These are phyloP conservation scores for Myopa tessellatipennis DNA, from an alignment of 2,888 invertebrate genomes.

Conservation along the genomic window DNA sequence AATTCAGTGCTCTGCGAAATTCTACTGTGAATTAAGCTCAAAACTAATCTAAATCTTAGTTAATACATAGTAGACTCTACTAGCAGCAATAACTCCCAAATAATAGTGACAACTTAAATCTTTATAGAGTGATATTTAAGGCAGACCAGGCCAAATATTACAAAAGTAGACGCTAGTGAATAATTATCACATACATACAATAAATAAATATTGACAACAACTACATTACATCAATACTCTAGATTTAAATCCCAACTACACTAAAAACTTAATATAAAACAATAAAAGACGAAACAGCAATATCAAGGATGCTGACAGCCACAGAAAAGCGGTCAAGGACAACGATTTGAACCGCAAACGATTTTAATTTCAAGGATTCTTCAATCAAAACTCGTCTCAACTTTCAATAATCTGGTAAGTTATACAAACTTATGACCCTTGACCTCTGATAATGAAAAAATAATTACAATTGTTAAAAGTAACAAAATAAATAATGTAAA, in stretches of 20 bases:
- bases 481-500: not conserved
- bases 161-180: not conserved
- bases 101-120: no score
- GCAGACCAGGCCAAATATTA: not conserved
- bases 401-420: conserved; percentile 4
- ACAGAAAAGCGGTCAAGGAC: no score
- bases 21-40: no score
- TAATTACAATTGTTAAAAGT: not conserved
- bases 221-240: not conserved
- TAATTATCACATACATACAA: not conserved
- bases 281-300: not conserved
- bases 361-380: not conserved
- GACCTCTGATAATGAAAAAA: no score
- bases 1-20: no score
- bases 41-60: not conserved
- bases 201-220: conserved; percentile 27
- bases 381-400: not conserved
- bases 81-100: no score
- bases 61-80: not conserved
- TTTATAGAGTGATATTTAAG: no score
- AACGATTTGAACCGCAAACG: not conserved
- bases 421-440: not conserved
- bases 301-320: not conserved
- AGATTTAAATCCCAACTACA: conserved; percentile 39
- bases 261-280: conserved; percentile 33